Evolutionary conservation across 2,113 vertebrate species (phyloP).

Genomic region (Malurus melanocephalus): DNA sequence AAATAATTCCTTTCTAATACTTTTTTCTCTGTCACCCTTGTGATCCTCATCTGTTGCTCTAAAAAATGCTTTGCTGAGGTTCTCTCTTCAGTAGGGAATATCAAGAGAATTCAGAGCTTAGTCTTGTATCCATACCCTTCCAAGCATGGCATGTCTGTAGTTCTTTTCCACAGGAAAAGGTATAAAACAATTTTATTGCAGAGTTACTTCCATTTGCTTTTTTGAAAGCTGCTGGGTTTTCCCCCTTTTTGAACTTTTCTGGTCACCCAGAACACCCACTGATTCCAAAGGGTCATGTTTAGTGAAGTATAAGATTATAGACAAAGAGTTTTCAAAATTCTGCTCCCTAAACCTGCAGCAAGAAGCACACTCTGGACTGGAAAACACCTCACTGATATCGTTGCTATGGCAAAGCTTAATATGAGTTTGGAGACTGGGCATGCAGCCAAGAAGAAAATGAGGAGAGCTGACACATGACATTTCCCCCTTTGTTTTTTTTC

Average conservation of each 20-base stretch:
- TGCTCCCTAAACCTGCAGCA: background rate
- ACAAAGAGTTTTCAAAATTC: background rate
- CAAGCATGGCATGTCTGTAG: background rate
- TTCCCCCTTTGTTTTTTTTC: constrained; percentile 25
- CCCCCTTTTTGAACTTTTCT: background rate
- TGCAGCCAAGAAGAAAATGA: background rate
- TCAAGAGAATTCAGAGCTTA: background rate
- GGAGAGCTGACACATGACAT: background rate
- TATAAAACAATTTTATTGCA: background rate
- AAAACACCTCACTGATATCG: background rate
- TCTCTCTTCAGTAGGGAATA: background rate
- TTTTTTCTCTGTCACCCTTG: background rate
- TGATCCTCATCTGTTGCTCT: background rate
- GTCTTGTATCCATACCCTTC: background rate
- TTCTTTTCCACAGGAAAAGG: background rate
- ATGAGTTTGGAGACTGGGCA: background rate
- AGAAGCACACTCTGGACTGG: background rate
- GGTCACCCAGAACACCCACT: background rate
- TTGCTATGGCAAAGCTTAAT: constrained; percentile 43
- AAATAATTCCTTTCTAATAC: background rate
- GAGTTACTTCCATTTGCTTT: background rate
- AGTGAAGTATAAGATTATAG: background rate
- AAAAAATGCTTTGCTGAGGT: background rate
- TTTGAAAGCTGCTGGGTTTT: background rate
- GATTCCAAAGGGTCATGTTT: background rate